phyloP scores from a whole-genome alignment of 2,888 invertebrate genomes.

The Scrobipalpa atriplicella region DNA sequence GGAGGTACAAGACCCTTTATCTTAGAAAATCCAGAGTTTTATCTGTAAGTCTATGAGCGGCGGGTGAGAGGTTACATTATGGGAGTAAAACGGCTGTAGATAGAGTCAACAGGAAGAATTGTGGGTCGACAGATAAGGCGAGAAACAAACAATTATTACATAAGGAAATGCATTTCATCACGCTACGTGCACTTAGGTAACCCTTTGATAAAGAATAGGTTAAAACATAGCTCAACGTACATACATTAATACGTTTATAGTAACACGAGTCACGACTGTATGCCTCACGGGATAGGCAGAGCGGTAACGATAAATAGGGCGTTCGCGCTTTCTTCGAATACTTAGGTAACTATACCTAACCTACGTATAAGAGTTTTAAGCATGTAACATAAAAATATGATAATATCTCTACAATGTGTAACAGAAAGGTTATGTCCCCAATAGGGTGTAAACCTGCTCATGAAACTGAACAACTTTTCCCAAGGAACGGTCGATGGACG shows the following conservation, averaged over 20 bases:
- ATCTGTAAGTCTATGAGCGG: constrained; percentile 5
- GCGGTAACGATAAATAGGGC: no score
- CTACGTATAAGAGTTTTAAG: no score
- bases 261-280: no score
- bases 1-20: constrained; percentile 1
- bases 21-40: not conserved
- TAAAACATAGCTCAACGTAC: not conserved
- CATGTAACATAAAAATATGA: no score
- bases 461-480: no score
- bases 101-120: constrained; percentile 18
- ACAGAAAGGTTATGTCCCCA: no score
- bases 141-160: constrained; percentile 8
- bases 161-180: constrained; percentile 6
- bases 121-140: not conserved
- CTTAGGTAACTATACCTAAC: no score
- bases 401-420: no score
- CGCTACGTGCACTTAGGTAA: not conserved
- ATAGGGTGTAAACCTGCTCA: no score
- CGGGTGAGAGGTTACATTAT: constrained; percentile 14
- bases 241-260: not conserved
- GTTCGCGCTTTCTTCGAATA: no score
- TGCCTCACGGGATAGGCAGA: no score
- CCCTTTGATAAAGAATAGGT: not conserved
- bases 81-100: constrained; percentile 14
- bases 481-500: no score